A percentile compares a stretch with the other conserved stretches of the same genome.
Conservation (phyloP, 1,140 invertebrate genomes). For the Mycetomoellerius zeteki region DNA sequence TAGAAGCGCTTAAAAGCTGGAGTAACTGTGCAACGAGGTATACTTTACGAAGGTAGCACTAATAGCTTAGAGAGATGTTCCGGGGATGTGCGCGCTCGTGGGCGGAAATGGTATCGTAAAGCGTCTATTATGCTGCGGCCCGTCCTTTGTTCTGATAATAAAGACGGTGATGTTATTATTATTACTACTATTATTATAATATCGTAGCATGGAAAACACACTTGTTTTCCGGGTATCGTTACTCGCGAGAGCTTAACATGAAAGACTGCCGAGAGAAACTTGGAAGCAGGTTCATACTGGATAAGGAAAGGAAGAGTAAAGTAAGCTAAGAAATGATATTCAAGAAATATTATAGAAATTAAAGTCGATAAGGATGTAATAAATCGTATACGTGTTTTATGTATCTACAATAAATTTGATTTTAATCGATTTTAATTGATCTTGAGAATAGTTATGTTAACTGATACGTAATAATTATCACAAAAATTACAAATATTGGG, state of each 20-base stretch:
- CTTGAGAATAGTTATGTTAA: neutral
- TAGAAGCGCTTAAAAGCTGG: constrained; percentile 35
- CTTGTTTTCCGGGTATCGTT: constrained; percentile 58
- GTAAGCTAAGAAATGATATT: neutral
- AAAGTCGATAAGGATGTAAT: neutral
- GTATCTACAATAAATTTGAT: neutral
- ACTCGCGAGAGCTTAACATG: constrained; percentile 32
- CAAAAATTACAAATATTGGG: neutral
- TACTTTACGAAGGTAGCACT: constrained; percentile 61
- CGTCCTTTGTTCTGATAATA: constrained; percentile 56
- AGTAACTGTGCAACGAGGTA: constrained; percentile 51
- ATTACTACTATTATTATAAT: constrained; percentile 64
- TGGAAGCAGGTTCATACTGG: neutral
- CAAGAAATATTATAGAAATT: neutral
- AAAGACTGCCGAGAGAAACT: constrained; percentile 22
- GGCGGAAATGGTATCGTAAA: constrained; percentile 65
- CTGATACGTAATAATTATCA: neutral
- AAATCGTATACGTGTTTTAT: neutral
- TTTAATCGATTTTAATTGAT: constrained; percentile 17
- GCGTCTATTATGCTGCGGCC: constrained; percentile 52
- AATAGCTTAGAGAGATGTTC: constrained; percentile 59
- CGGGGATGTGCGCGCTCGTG: constrained; percentile 50
- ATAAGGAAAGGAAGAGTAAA: neutral
- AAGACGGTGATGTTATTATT: constrained; percentile 59
- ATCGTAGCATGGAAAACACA: constrained; percentile 61